Evolutionary conservation across 1,140 invertebrate genomes (phyloP).

Genomic region (Eupeodes corollae): DNA sequence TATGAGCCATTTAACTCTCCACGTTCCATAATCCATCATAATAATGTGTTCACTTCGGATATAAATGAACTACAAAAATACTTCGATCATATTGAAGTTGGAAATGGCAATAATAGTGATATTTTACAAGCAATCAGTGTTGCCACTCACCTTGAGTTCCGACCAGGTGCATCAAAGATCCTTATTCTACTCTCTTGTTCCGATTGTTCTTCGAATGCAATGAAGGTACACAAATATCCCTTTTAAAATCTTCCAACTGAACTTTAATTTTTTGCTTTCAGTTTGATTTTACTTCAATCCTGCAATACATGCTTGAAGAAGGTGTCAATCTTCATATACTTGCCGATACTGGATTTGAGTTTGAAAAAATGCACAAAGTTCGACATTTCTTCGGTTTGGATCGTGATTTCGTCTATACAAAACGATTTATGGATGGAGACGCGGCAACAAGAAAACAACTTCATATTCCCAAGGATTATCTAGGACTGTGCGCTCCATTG

Average conservation of each 20-base stretch:
- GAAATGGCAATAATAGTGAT: conserved; percentile 45
- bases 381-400: conserved; percentile 73
- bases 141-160: conserved; percentile 63
- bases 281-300: conserved; percentile 66
- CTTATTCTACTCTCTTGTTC: conserved; percentile 74
- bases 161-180: conserved; percentile 74
- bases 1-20: conserved; percentile 56
- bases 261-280: conserved; percentile 31
- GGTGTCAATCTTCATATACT: conserved; percentile 72
- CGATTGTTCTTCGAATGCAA: conserved; percentile 52
- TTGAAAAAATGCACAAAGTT: conserved; percentile 54
- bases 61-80: conserved; percentile 37
- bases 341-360: conserved; percentile 64
- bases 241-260: conserved; percentile 9
- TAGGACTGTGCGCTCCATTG: conserved; percentile 68
- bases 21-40: conserved; percentile 53
- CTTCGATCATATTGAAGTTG: conserved; percentile 39
- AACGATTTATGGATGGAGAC: conserved; percentile 62
- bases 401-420: conserved; percentile 58
- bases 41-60: conserved; percentile 51
- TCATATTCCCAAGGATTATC: conserved; percentile 56
- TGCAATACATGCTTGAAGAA: conserved; percentile 65
- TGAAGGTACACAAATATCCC: conserved; percentile 47
- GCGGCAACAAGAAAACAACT: conserved; percentile 55
- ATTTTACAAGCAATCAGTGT: conserved; percentile 63